Evolutionary conservation across 2,113 vertebrate genomes (phyloP), one percentile per base, ranked within the genome.

Genomic region (Lynx canadensis): DNA sequence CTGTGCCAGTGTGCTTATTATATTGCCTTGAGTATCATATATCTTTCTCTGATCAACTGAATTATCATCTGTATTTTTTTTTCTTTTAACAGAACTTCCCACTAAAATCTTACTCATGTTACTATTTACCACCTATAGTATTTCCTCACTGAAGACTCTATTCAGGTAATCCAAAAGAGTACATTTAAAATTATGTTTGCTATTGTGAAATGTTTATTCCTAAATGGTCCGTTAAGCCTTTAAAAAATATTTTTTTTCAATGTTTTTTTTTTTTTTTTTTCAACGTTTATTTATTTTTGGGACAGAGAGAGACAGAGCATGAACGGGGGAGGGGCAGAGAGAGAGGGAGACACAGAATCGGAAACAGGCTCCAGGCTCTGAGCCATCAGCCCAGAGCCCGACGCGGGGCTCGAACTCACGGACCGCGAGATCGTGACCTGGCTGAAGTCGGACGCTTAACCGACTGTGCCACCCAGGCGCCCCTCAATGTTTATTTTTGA

Each of bases 71-170:
- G 31, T 52, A 14, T 80, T 66, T 97, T 95, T 97, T 85, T 94
- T 94, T 98, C 73, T 98, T 41, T 99, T 98, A 76, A 96, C 99
- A 99, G 99, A 99, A 97, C 97, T 99, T 97, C 99, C 99, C 15
- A 98, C 99, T 98, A 99, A 99, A 99, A 98, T 99, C 57, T 84
- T 99, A 50, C 99, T 99, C 89, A 99, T 99, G 99, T 93, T 99
- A 96, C 97, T 99, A 13, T 99, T 99, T 71, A 99, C 99, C 5
- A 91, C 99, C 73, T 99, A 99, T 97, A 99, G 99, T 91, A 99
- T 99, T 98, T 98, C 98, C 3, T 99, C 99, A 0, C 93, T 99
- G 98, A 99, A 98, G 83, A 99, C 98, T 84, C 98, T 99, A 0
- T 99, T 99, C 99, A 99, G 99, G 99, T 99, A 98, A 99, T 65